Base-by-base conservation (phyloP, 1,140 invertebrate genomes). In the Antheraea mylitta region DNA sequence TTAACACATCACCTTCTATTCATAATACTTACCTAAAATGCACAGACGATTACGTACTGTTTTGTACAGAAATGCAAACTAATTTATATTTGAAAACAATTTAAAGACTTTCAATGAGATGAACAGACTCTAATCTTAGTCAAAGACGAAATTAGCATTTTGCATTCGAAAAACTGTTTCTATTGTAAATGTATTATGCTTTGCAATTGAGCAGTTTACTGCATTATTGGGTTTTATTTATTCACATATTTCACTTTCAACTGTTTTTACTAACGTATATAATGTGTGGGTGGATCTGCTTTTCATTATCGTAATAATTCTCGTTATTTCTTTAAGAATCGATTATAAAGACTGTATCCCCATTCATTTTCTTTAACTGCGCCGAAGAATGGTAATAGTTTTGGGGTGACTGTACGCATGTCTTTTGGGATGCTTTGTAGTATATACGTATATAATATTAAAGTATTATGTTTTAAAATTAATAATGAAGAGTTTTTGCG, bases 131-230 rank as follows among this genome's bases (percentile, higher is more conserved):
- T 66, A 45, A 16, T 61, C 18, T 66, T 72, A 64, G 30, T 72
- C 71, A 66, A 66, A 62, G 64, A 68, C 59, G 37, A 66, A 72
- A 72, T 72, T 68, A 59, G 66, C 61, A 53, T 53, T 22, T 53
- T 58, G 65, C 42, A 70, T 42, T 11, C 11, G 18, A 8, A 63
- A 30, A 63, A 63, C 37, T 63, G 59, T 61, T 61, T 19, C 45
- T 16, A 53, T 53, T 53, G 7, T 42, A 7, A 42, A 7, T 42
- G 11, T 42, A 13, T 53, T 53, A 53, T 13, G 45, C 7, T 16
- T 13, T 53, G 45, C 45, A 53, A 2, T 53, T 53, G 45, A 42
- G 7, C 16, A 53, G 4, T 53, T 16, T 53, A 5, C 10, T 53
- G 16, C 45, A 53, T 16, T 53, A 53, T 48, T 7, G 11, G 7